Base-by-base conservation (phyloP, 2,113 vertebrate species). In the Macquaria ambigua region DNA sequence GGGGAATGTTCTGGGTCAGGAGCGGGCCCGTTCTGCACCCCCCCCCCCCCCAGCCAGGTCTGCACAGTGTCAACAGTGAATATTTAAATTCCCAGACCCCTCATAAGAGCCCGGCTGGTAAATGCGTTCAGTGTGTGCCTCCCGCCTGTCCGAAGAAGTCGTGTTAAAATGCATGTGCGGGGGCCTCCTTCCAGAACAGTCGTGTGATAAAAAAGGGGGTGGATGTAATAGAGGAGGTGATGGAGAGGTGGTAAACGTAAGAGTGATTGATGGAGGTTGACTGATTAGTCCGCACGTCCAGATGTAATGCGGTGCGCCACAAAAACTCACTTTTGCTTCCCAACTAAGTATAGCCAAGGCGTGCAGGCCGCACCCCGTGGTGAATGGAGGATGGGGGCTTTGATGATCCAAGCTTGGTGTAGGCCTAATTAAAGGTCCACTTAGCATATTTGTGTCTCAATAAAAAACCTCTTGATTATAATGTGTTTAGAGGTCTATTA, bases 1-100 rank as follows among this genome's bases (percentile, higher is more conserved):
- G 93, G 43, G 95, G 91, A 95, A 96, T 95, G 94, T 83, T 95
- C 90, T 91, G 89, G 92, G 93, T 94, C 96, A 96, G 97, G 93
- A 93, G 70, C 8, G 63, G 84, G 86, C 56, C 85, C 89, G 69
- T 86, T 89, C 94, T 98, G 97, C 97, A 1, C 28, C 28, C 28
- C 28, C 28, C 28, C 28, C 28, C 28, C 96, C 95, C 86, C 34
- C 72, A 0, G 96, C 97, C 98, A 98, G 94, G 92, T 96, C 97
- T 97, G 96, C 96, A 96, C 96, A 98, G 97, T 97, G 97, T 99
- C 98, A 98, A 97, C 97, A 97, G 96, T 97, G 97, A 98, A 98
- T 97, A 98, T 98, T 97, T 97, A 97, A 98, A 98, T 97, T 97
- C 97, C 97, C 97, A 97, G 96, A 98, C 96, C 97, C 94, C 97